Conservation (phyloP, 2,797 vertebrate genomes). For the Sebastiscus tertius region DNA sequence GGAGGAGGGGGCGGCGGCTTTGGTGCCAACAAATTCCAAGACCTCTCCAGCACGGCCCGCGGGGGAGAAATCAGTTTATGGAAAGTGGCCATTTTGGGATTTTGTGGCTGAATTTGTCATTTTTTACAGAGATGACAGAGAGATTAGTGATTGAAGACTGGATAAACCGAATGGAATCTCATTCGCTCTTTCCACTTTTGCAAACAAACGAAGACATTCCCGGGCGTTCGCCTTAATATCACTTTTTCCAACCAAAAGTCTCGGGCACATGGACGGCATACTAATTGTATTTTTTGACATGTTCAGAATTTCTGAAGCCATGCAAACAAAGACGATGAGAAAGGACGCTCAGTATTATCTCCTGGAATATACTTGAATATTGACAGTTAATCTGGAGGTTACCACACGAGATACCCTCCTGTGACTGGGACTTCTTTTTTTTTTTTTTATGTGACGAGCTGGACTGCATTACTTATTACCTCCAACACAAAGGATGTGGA, state of each 20-base stretch:
- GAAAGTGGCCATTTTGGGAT: constrained; percentile 44
- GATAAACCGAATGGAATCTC: constrained; percentile 45
- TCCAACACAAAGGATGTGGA: constrained; percentile 10
- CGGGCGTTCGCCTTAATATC: constrained; percentile 14
- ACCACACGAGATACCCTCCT: constrained; percentile 5
- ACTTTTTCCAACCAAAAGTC: constrained; percentile 52
- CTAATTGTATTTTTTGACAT: constrained; percentile 45
- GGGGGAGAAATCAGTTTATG: constrained; percentile 11
- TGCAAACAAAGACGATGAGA: constrained; percentile 54
- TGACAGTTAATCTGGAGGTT: constrained; percentile 20
- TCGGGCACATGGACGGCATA: constrained; percentile 61
- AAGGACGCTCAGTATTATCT: constrained; percentile 66
- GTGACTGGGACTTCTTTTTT: constrained; percentile 23
- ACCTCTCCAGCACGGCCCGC: constrained; percentile 30
- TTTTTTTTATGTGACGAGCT: constrained; percentile 32
- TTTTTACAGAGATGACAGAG: neutral
- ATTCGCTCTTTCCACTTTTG: constrained; percentile 25
- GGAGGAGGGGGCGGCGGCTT: neutral
- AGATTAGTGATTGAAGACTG: constrained; percentile 34
- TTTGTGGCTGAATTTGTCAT: constrained; percentile 34
- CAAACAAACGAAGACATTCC: constrained; percentile 40
- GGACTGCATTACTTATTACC: constrained; percentile 45
- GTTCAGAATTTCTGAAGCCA: constrained; percentile 69
- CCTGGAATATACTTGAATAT: constrained; percentile 86
- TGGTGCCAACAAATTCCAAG: constrained; percentile 29